Evolutionary conservation across 2,888 invertebrate genomes (phyloP).

Genomic region (Drosophila pseudotalamancana): DNA sequence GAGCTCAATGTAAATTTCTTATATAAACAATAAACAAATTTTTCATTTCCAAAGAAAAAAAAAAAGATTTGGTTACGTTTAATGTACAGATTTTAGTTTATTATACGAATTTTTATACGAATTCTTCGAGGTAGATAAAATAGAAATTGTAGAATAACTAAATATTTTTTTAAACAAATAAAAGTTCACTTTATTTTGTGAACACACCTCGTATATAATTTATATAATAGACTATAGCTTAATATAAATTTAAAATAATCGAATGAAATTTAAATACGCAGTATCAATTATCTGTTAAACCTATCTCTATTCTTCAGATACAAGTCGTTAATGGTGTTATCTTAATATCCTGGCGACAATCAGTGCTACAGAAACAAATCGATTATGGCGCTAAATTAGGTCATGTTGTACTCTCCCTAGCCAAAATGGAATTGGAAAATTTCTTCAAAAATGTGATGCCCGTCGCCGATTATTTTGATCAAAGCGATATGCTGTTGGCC

Average conservation of each 20-base stretch:
- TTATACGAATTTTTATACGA: too few species aligned
- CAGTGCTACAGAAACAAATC: slow-evolving; percentile 93
- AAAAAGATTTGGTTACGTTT: too few species aligned
- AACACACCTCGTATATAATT: too few species aligned
- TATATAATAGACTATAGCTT: too few species aligned
- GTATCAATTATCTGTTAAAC: not conserved
- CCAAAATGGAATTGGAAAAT: slow-evolving; percentile 94
- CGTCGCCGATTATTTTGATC: slow-evolving; percentile 95
- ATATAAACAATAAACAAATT: too few species aligned
- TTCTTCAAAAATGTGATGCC: slow-evolving; percentile 95
- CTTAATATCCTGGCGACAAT: slow-evolving; percentile 93
- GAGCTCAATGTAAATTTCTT: not conserved
- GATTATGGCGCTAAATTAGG: slow-evolving; percentile 95
- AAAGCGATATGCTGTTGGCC: slow-evolving; percentile 91
- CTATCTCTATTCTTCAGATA: slow-evolving; percentile 86
- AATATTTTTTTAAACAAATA: too few species aligned
- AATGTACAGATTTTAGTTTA: too few species aligned
- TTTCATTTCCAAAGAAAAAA: too few species aligned
- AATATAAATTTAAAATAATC: too few species aligned
- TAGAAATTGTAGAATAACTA: too few species aligned
- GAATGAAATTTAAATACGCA: not conserved
- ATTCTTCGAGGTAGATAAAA: too few species aligned
- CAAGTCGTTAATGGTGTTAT: slow-evolving; percentile 94
- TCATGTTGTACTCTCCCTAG: slow-evolving; percentile 91
- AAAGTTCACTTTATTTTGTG: too few species aligned